Base-by-base conservation (phyloP, 2,113 vertebrate genomes). In the Tachycineta bicolor region DNA sequence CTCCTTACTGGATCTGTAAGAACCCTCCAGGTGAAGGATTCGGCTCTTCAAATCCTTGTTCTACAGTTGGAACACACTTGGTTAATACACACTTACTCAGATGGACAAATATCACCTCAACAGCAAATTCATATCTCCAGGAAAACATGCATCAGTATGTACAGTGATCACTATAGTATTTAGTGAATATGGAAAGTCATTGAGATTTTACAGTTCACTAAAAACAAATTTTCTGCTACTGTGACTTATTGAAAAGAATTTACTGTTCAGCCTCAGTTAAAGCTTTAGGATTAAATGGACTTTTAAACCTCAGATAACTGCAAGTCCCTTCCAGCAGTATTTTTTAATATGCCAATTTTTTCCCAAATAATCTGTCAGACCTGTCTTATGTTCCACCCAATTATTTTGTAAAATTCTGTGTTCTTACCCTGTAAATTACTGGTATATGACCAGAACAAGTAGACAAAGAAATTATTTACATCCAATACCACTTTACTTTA, bases 21-120 rank as follows among this genome's bases (percentile, higher is more conserved):
- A 99, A 71, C 97, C 97, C 95, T 99, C 99, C 75, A 99, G 97
- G 97, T 99, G 98, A 96, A 98, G 67, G 93, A 99, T 98, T 96
- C 99, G 98, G 93, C 99, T 98, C 97, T 98, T 99, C 96, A 99
- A 93, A 93, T 99, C 99, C 94, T 99, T 99, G 97, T 99, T 99
- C 99, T 99, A 39, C 10, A 94, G 83, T 76, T 50, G 77, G 83
- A 98, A 94, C 20, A 81, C 6, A 74, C 13, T 52, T 67, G 28
- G 46, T 90, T 78, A 87, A 16, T 11, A 58, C 44, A 53, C 22
- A 56, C 5, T 18, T 5, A 10, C 10, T 70, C 12, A 44, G 5
- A 39, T 4, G 41, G 68, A 75, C 25, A 71, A 67, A 12, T 25
- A 62, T 1, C 49, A 49, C n/a, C 28, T 69, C 28, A 74, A 55